These are phyloP conservation scores for Drosophila affinis DNA, from an alignment of 2,888 invertebrate species.

Conservation along the genomic window DNA sequence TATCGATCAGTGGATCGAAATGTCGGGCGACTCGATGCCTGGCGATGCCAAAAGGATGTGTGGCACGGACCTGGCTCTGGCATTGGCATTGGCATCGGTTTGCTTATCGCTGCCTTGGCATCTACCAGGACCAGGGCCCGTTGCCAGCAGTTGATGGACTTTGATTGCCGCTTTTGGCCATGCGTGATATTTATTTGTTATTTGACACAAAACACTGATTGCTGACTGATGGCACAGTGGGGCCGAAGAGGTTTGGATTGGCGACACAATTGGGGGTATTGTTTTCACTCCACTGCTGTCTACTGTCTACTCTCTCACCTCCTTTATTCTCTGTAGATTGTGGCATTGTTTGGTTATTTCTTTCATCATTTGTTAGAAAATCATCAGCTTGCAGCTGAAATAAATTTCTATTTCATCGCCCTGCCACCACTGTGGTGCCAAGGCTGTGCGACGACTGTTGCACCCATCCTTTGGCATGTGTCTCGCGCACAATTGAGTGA, in stretches of 20 bases:
- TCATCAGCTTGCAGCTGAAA: conserved; percentile 13
- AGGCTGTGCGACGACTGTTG: conserved; percentile 1
- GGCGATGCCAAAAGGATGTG: conserved; percentile 39
- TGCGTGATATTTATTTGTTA: conserved; percentile 80
- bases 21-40: conserved; percentile 17
- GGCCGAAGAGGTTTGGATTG: not conserved
- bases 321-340: not conserved
- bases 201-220: conserved; percentile 78
- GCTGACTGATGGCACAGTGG: conserved; percentile 32
- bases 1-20: conserved; percentile 59
- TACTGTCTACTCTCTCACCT: no score
- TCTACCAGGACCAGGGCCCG: conserved; percentile 48
- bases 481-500: conserved; percentile 76
- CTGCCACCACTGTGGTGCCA: conserved; percentile 34
- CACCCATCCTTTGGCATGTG: conserved; percentile 68
- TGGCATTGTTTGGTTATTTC: conserved; percentile 1
- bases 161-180: conserved; percentile 78
- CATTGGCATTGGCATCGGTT: conserved; percentile 14
- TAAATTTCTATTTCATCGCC: conserved; percentile 21
- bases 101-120: conserved; percentile 64
- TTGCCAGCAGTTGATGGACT: conserved; percentile 64
- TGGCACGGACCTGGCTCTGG: not conserved
- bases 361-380: conserved; percentile 9
- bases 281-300: no score
- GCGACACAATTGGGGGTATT: no score